Percentiles rank a stretch among this genome's conserved stretches.
Evolutionary conservation across 2,797 vertebrate species (phyloP).

Genomic region (Phalloptychus januarius): DNA sequence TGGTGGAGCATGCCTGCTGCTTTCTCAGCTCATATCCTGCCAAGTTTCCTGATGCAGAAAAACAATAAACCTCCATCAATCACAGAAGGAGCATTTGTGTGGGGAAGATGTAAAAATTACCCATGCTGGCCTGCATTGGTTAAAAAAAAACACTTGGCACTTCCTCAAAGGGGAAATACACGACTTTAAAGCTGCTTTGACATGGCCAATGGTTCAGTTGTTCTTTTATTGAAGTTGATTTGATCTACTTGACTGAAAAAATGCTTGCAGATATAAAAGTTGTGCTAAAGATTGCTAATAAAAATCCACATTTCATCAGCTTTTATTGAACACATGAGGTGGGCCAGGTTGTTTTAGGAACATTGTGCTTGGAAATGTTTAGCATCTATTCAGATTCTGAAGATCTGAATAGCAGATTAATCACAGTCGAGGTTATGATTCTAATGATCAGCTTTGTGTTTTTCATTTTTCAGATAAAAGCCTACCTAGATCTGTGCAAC

Average conservation of each 20-base stretch:
- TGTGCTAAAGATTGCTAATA: background rate
- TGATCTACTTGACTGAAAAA: background rate
- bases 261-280: background rate
- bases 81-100: too few species aligned
- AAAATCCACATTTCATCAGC: background rate
- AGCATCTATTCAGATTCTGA: background rate
- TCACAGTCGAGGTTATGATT: background rate
- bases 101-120: too few species aligned
- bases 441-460: background rate
- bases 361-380: background rate
- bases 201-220: too few species aligned
- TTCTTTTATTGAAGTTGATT: background rate
- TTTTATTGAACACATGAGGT: background rate
- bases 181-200: background rate
- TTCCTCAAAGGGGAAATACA: slow-evolving; percentile 17
- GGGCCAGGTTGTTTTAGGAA: background rate
- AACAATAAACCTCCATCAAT: too few species aligned
- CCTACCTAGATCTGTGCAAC: slow-evolving; percentile 88
- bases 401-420: background rate
- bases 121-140: too few species aligned
- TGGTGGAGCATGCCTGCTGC: slow-evolving; percentile 18
- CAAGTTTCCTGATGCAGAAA: too few species aligned
- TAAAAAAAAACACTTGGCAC: slow-evolving; percentile 22
- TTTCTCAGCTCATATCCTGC: slow-evolving; percentile 20
- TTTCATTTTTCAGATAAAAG: slow-evolving; percentile 78